A percentile compares a stretch with the other conserved stretches of the same genome.
Evolutionary conservation across 2,113 vertebrate species (phyloP).

Genomic region (Boleophthalmus pectinirostris): DNA sequence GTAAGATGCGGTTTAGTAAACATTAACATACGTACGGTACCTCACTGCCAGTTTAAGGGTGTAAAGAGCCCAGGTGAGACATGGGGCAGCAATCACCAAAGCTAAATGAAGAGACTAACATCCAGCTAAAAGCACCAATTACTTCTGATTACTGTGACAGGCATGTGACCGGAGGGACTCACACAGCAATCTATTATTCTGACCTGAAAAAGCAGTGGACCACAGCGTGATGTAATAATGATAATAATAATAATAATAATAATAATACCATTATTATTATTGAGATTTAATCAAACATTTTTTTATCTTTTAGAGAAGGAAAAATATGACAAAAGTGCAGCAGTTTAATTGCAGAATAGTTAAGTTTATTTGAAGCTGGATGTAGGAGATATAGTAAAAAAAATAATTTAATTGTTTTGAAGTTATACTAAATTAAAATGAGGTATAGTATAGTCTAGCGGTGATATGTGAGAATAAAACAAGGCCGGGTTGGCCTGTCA

Average conservation of each 20-base stretch:
- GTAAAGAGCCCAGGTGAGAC: slow-evolving; percentile 30
- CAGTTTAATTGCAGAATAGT: too few species aligned
- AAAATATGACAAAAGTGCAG: too few species aligned
- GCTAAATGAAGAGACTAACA: slow-evolving; percentile 34
- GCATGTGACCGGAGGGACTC: slow-evolving; percentile 13
- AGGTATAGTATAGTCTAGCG: too few species aligned
- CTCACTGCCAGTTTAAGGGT: not conserved
- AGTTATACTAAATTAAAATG: too few species aligned
- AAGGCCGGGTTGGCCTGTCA: too few species aligned
- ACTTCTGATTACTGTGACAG: slow-evolving; percentile 40
- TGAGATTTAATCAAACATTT: not conserved
- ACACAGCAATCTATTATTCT: slow-evolving; percentile 23
- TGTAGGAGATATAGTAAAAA: too few species aligned
- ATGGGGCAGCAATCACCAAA: not conserved
- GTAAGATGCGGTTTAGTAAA: slow-evolving; percentile 31
- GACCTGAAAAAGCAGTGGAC: slow-evolving; percentile 11
- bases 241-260: not conserved
- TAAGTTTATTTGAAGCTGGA: too few species aligned
- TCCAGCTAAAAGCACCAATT: slow-evolving; percentile 42
- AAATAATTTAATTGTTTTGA: too few species aligned
- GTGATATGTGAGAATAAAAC: too few species aligned
- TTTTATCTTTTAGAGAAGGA: not conserved
- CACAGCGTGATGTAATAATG: not conserved
- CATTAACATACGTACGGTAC: slow-evolving; percentile 1
- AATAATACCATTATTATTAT: too few species aligned